Percentiles rank a stretch among this genome's conserved stretches.
Conservation (phyloP, 1,140 invertebrate genomes). For the Cyrtorhinus lividipennis region DNA sequence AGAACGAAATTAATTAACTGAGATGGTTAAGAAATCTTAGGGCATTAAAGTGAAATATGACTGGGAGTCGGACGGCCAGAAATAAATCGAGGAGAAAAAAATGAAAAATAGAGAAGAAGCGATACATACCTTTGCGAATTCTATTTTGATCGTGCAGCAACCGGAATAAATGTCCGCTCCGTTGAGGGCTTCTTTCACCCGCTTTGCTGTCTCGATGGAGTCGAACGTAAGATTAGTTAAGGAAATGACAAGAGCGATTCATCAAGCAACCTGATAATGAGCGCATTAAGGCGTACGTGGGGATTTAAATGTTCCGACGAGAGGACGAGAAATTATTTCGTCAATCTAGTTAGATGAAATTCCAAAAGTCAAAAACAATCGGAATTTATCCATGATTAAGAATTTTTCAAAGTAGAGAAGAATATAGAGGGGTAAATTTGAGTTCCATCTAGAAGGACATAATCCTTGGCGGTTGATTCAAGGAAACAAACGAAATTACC, state of each 20-base stretch:
- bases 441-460: no score
- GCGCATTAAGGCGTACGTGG: no score
- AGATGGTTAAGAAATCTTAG: background rate
- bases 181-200: conserved; percentile 87
- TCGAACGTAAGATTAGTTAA: conserved; percentile 58
- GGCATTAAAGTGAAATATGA: background rate
- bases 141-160: conserved; percentile 97
- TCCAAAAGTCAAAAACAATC: no score
- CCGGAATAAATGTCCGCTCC: conserved; percentile 98
- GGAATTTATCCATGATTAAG: no score
- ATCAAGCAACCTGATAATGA: no score
- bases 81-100: background rate
- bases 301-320: no score
- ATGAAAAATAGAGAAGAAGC: conserved; percentile 6
- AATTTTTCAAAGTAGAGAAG: no score
- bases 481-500: no score
- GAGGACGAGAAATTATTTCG: no score
- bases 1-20: background rate
- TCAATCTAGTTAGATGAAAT: no score
- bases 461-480: no score
- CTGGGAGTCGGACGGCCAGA: background rate
- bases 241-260: background rate
- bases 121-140: conserved; percentile 93
- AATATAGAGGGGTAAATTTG: no score
- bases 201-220: conserved; percentile 80